phyloP scores from a whole-genome alignment of 2,888 invertebrate genomes.

The Liopterus haemorrhoidalis region DNA sequence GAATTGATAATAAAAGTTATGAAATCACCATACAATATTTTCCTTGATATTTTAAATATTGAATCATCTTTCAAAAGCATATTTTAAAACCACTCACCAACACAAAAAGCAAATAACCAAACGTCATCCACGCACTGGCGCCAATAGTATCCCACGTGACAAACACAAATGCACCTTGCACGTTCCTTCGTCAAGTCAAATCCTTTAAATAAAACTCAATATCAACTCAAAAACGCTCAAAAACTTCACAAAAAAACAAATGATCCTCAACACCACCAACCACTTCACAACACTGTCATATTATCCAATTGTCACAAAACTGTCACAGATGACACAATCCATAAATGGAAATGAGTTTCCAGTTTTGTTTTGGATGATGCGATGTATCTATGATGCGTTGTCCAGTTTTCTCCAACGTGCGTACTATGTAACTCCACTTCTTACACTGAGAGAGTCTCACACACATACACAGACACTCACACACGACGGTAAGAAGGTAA shows the following conservation, averaged over 20 bases:
- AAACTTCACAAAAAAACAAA: no score
- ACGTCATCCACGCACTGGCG: conserved; percentile 16
- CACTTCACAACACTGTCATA: background rate
- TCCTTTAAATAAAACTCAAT: no score
- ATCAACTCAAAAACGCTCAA: no score
- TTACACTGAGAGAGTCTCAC: conserved; percentile 45
- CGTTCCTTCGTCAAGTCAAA: no score
- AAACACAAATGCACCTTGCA: conserved; percentile 5
- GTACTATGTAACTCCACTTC: conserved; percentile 46
- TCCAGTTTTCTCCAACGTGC: conserved; percentile 36
- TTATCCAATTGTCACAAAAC: background rate
- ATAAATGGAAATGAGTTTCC: no score
- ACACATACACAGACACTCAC: conserved; percentile 10
- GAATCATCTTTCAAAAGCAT: no score
- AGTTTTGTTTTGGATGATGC: no score
- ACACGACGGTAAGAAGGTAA: conserved; percentile 41
- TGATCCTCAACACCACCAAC: background rate
- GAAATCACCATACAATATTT: no score
- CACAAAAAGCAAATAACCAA: conserved; percentile 5
- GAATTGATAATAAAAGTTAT: no score
- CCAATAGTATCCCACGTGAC: conserved; percentile 16
- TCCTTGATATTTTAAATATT: no score
- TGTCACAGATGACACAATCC: background rate
- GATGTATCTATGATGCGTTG: conserved; percentile 3
- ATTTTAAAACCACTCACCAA: conserved; percentile 21